Evolutionary conservation across 1,140 invertebrate genomes (phyloP).

Genomic region (Wasmannia auropunctata): DNA sequence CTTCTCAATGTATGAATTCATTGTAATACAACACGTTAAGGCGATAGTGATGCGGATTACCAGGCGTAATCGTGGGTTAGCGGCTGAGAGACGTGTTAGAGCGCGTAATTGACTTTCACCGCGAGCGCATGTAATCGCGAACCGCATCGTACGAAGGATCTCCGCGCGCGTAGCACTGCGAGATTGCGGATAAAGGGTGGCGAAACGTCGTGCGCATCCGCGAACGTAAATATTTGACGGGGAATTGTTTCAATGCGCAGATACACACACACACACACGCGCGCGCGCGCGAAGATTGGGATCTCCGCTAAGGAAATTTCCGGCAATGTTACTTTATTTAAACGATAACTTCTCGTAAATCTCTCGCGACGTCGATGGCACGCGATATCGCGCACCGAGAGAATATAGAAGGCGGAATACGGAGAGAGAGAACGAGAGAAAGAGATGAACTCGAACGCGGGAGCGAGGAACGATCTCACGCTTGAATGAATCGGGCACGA

Average conservation of each 20-base stretch:
- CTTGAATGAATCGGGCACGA: background rate
- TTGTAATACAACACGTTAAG: slow-evolving; percentile 6
- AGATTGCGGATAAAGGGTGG: background rate
- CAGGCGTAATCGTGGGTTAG: background rate
- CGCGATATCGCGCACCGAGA: background rate
- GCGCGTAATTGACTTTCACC: slow-evolving; percentile 46
- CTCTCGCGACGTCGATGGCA: background rate
- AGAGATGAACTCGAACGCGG: background rate
- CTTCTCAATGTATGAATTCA: background rate
- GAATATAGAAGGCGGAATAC: background rate
- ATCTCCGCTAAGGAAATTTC: slow-evolving; percentile 12
- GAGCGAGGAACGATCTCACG: background rate
- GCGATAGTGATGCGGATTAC: slow-evolving; percentile 34
- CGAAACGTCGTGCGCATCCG: background rate
- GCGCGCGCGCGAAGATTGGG: background rate
- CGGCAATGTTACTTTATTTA: slow-evolving; percentile 26
- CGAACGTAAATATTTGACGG: slow-evolving; percentile 34
- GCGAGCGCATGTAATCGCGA: slow-evolving; percentile 1
- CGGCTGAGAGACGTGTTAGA: background rate
- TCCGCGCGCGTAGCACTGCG: background rate
- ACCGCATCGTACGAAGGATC: background rate
- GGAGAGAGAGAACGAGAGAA: too few species aligned
- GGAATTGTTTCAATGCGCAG: slow-evolving; percentile 30
- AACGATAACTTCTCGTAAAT: slow-evolving; percentile 36
- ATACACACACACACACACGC: too few species aligned